Evolutionary conservation across 2,797 vertebrate genomes (phyloP).

Genomic region (Phoxinus dragarum): DNA sequence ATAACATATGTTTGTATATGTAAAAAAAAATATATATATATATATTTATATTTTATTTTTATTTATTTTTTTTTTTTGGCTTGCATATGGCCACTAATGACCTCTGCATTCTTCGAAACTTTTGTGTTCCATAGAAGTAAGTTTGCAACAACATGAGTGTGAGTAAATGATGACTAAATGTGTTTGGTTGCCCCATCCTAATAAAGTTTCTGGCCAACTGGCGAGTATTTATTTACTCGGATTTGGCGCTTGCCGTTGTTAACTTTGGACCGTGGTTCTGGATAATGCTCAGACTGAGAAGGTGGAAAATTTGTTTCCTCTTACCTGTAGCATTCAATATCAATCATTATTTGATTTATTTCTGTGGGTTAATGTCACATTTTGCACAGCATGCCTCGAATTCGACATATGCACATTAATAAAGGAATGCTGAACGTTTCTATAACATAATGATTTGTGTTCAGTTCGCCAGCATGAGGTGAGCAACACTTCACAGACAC

Average conservation of each 20-base stretch:
- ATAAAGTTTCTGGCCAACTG: not conserved
- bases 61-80: not conserved
- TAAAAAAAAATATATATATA: no score
- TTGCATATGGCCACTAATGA: not conserved
- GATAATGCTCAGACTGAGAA: not conserved
- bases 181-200: not conserved
- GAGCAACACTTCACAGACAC: constrained; percentile 45
- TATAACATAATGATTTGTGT: constrained; percentile 45
- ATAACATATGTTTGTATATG: no score
- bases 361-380: not conserved
- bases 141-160: not conserved
- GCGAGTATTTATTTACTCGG: not conserved
- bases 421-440: constrained; percentile 40
- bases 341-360: constrained; percentile 40
- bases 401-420: constrained; percentile 6
- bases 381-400: constrained; percentile 13
- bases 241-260: not conserved
- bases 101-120: not conserved
- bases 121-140: not conserved
- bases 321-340: constrained; percentile 21
- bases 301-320: constrained; percentile 29
- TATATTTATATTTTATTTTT: no score
- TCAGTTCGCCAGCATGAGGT: constrained; percentile 32
- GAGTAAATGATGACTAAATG: not conserved
- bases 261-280: constrained; percentile 9